phyloP scores from a whole-genome alignment of 2,888 invertebrate genomes.

The Imbricaverruca yamaguchii region DNA sequence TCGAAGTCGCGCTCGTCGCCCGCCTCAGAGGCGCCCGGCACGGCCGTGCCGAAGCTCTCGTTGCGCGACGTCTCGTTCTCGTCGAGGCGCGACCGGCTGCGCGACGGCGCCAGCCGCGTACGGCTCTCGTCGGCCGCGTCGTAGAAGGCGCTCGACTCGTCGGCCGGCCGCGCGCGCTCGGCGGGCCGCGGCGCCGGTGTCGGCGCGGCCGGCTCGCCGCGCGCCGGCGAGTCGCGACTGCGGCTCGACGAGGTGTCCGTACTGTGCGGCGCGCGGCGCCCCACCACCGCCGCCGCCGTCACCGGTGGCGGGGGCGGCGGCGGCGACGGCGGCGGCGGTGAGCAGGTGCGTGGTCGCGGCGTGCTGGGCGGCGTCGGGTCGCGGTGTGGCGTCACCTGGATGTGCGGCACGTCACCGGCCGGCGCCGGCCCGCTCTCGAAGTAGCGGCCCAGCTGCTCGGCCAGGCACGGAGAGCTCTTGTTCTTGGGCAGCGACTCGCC shows the following conservation, averaged over 20 bases:
- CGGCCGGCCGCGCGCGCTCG: not conserved
- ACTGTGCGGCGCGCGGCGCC: not conserved
- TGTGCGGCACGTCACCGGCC: conserved; percentile 4
- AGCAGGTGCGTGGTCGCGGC: not conserved
- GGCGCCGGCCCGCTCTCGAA: not conserved
- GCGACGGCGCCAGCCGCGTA: conserved; percentile 22
- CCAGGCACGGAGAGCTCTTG: not conserved
- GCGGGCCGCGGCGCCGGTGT: not conserved
- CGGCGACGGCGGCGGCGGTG: not conserved
- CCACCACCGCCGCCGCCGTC: not conserved
- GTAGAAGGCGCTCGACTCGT: conserved; percentile 27
- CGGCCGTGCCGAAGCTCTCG: conserved; percentile 21
- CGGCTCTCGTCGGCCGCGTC: conserved; percentile 27
- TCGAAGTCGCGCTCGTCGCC: not conserved
- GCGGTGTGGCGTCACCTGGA: not conserved
- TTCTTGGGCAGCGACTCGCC: not conserved
- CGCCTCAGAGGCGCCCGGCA: conserved; percentile 6
- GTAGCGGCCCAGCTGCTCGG: not conserved
- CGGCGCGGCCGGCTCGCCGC: not conserved
- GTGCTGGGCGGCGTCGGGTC: not conserved
- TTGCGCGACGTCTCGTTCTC: conserved; percentile 28
- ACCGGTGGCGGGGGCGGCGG: not conserved
- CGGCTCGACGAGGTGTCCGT: not conserved
- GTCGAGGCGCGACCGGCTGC: conserved; percentile 24
- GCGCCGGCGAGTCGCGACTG: conserved; percentile 1